Base-by-base conservation (phyloP, 2,113 vertebrate species). In the Recurvirostra avosetta region DNA sequence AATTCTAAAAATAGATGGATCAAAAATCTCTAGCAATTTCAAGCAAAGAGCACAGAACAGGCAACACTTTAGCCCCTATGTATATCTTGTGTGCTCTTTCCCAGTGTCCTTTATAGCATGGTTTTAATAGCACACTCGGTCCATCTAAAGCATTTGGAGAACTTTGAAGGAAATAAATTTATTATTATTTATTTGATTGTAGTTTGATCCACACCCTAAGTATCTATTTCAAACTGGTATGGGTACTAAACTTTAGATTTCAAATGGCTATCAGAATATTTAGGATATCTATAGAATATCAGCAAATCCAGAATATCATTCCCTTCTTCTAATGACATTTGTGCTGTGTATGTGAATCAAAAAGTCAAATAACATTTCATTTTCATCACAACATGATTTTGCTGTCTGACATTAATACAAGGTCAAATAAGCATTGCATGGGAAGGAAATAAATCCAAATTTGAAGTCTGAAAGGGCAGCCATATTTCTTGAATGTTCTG, bases 381-480 rank as follows among this genome's bases (percentile, higher is more conserved):
- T 98, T 98, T 95, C 96, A 74, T 81, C 93, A 91, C 92, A 96
- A 96, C 94, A 88, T 63, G 88, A 95, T 96, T 96, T 94, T 80
- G 59, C 88, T 77, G 86, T 74, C 92, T 94, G 97, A 90, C 97
- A 97, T 97, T 97, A 97, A 95, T 97, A 72, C 92, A 65, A 96
- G 97, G 95, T 97, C 98, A 97, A 97, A 98, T 96, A 97, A 98
- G 97, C 96, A 97, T 91, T 6, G 55, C 92, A 94, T 47, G 76
- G 91, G 82, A 45, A 88, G 95, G 96, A 98, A 97, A 98, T 96
- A 97, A 97, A 98, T 97, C 90, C 71, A 91, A 92, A 98, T 97
- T 96, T 97, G 88, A 95, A 96, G 85, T 52, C 88, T 76, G 93
- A 98, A 98, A 98, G 98, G 98, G 97, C 98, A 98, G 92, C 92